A percentile compares a stretch with the other conserved stretches of the same genome.
Evolutionary conservation across 1,140 invertebrate species (phyloP).

Genomic region (Homalodisca vitripennis): DNA sequence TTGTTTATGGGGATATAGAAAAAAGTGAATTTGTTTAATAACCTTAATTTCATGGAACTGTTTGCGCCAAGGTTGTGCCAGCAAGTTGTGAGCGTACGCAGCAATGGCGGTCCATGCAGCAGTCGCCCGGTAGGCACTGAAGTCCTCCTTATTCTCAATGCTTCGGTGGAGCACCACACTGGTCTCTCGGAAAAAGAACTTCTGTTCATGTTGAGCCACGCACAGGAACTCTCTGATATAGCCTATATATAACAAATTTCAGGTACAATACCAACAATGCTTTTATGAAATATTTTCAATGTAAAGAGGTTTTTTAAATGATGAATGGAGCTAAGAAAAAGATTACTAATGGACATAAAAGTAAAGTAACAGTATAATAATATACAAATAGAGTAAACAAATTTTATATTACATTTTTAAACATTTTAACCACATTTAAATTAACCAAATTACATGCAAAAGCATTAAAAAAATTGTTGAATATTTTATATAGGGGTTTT

Average conservation of each 20-base stretch:
- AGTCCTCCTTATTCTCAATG: constrained; percentile 63
- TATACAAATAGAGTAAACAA: too few relatives aligned
- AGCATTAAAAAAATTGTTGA: too few relatives aligned
- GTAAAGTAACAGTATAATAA: constrained; percentile 18
- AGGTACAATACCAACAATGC: too few relatives aligned
- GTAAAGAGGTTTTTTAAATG: too few relatives aligned
- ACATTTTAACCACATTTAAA: too few relatives aligned
- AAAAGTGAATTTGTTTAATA: too few relatives aligned
- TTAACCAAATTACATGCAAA: too few relatives aligned
- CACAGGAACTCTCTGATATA: constrained; percentile 75
- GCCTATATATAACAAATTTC: constrained; percentile 57
- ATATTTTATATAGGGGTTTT: too few relatives aligned
- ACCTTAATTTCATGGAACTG: constrained; percentile 80
- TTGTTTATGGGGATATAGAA: too few relatives aligned
- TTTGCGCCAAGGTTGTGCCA: constrained; percentile 84
- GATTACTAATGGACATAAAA: background rate
- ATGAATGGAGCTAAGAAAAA: too few relatives aligned
- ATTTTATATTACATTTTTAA: too few relatives aligned
- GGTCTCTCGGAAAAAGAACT: constrained; percentile 74
- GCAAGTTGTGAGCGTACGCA: constrained; percentile 79
- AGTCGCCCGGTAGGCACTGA: constrained; percentile 76
- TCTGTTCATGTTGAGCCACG: constrained; percentile 73
- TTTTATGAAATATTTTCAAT: too few relatives aligned
- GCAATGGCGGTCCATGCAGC: constrained; percentile 81
- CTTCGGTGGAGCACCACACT: constrained; percentile 71